Evolutionary conservation across 1,140 invertebrate species (phyloP), one percentile per base, ranked within the genome.

Genomic region (Platorchestia sp.): DNA sequence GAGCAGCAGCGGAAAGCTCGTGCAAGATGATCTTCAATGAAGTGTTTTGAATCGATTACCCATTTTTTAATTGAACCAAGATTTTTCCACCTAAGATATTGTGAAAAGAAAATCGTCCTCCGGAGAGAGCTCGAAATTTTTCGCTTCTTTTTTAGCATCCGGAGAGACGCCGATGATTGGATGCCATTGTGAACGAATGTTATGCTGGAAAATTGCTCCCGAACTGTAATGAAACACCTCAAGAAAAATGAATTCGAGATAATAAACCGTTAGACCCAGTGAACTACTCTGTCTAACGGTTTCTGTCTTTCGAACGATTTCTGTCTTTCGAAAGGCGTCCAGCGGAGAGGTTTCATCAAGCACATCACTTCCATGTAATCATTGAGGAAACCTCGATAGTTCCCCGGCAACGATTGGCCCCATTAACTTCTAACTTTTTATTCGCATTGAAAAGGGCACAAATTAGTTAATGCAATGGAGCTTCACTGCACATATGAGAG

Each of bases 41-140:
- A 93, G 91, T 93, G 91, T 93, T 93, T 93, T 93, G 91, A 93
- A 93, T 93, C 91, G 91, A 93, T 93, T 93, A 93, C 45, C 45
- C 0, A 93, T 93, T 93, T 93, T 93, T 93, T 93, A 93, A 93
- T 93, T 93, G 91, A 47, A 6, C 36, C 43, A 42, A 19, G 43
- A 93, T 22, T 93, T 93, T 93, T 93, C 45, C 16, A 44, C 36
- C 43, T 44, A 47, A 36, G 91, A 93, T 45, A 93, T 93, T 93
- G 91, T 45, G 45, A 45, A 93, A 93, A 93, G 91, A 93, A 93
- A 93, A 19, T 93, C 91, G 91, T 93, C 91, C 91, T 93, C 91
- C 40, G 91, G 91, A 93, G 91, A 44, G 91, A 93, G 91, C 91
- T 93, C 45, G 40, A 47, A 47, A 44, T 93, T 93, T 93, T 44